Conservation (phyloP, 2,797 vertebrate species). For the Peromyscus melanophrys region DNA sequence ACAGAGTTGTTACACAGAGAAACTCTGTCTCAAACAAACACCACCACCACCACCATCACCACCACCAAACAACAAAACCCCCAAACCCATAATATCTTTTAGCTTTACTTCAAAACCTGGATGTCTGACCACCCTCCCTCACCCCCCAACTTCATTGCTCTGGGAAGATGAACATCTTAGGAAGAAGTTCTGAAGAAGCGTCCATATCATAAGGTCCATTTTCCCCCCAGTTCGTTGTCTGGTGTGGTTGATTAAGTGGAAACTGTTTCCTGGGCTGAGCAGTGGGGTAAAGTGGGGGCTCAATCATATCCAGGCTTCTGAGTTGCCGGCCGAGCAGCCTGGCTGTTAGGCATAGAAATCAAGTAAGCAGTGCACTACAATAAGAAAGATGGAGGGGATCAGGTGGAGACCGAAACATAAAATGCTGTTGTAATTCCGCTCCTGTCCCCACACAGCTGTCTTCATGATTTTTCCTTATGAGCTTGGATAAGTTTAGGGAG, state of each 20-base stretch:
- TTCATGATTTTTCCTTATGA: background rate
- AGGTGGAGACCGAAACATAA: background rate
- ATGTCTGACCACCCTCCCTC: background rate
- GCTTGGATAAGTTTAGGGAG: constrained; percentile 20
- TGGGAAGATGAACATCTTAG: constrained; percentile 5
- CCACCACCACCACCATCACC: too few species aligned
- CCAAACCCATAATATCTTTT: constrained; percentile 21
- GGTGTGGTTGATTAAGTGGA: background rate
- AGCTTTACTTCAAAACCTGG: background rate
- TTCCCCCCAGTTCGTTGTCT: background rate
- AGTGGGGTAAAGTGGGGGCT: background rate
- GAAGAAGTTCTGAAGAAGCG: background rate
- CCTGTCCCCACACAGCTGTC: background rate
- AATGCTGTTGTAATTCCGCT: background rate
- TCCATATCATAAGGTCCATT: background rate
- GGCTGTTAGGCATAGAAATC: background rate
- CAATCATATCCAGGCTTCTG: background rate
- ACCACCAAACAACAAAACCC: background rate
- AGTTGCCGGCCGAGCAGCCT: background rate
- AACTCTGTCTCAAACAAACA: too few species aligned
- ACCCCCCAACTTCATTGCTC: background rate
- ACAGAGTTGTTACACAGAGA: too few species aligned
- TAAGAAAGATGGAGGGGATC: background rate
- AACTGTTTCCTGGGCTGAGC: background rate
- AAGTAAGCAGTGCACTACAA: background rate